Evolutionary conservation across 1,140 invertebrate genomes (phyloP), one percentile per base, ranked within the genome.

Genomic region (Trachymyrmex septentrionalis): DNA sequence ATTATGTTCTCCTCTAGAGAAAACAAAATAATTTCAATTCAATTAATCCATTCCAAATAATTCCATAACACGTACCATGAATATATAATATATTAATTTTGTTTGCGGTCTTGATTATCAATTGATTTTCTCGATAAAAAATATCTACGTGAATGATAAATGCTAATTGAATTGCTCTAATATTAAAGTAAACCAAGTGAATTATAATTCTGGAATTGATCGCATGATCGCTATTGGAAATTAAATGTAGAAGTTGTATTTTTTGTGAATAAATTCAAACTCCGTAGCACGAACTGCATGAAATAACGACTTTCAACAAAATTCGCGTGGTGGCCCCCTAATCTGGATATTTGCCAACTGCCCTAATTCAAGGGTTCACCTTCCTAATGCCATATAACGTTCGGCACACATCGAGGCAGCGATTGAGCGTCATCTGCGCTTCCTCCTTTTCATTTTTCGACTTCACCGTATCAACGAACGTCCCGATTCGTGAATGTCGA

Each of bases 311-410:
- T 75, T 73, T 63, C 80, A 21, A 50, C 55, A 55, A 84, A 38
- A 73, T 73, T 81, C 44, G 50, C 69, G 69, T 84, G 80, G 38
- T 61, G 38, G 55, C 38, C n/a, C 38, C 69, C 44, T 84, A 84
- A 84, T 75, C 69, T 84, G 80, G 80, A 84, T 75, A 84, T 73
- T 84, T 84, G 80, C 80, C 80, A 84, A 84, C 69, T 84, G 80
- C 69, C 80, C 80, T 84, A 61, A 84, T 84, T 84, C 48, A 61
- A 61, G 57, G 67, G 80, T 75, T 84, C 27, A 63, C 38, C 44
- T 84, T 61, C 55, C 80, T 84, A 84, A 84, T 73, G 73, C 55
- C 67, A 14, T 24, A 30, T 61, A 61, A 61, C 57, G 21, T 75
- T 71, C 55, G 38, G 34, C 69, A 50, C 69, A 75, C 55, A 71